A percentile compares a stretch with the other conserved stretches of the same genome.
Evolutionary conservation across 2,113 vertebrate species (phyloP).

Genomic region (Clarias macrocephalus): DNA sequence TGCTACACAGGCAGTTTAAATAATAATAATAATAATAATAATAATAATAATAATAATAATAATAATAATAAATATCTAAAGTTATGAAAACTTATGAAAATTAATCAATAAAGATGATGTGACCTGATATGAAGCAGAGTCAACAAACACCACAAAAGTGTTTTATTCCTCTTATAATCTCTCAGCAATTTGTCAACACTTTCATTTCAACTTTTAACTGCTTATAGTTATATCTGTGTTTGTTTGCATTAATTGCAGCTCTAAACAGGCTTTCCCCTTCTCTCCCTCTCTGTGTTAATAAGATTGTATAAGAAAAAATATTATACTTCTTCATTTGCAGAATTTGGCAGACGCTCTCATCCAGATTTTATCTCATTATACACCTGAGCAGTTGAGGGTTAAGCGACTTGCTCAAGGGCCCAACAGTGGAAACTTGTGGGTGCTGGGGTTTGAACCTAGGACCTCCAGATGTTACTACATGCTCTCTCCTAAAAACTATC

Average conservation of each 20-base stretch:
- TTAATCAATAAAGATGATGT: neutral
- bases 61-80: neutral
- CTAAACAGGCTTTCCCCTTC: neutral
- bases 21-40: too few species aligned
- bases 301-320: neutral
- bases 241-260: neutral
- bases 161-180: neutral
- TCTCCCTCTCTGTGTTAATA: neutral
- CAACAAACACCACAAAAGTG: neutral
- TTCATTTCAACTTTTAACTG: neutral
- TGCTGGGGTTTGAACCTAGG: too few species aligned
- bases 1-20: neutral
- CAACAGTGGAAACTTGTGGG: too few species aligned
- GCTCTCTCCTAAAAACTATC: neutral
- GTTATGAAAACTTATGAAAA: neutral
- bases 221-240: neutral
- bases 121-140: neutral
- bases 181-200: neutral
- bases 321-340: too few species aligned
- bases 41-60: too few species aligned
- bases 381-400: too few species aligned
- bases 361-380: too few species aligned
- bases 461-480: neutral
- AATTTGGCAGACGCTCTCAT: too few species aligned
- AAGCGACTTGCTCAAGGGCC: too few species aligned